Conservation (phyloP, 2,113 vertebrate species). For the Acanthisitta chloris region DNA sequence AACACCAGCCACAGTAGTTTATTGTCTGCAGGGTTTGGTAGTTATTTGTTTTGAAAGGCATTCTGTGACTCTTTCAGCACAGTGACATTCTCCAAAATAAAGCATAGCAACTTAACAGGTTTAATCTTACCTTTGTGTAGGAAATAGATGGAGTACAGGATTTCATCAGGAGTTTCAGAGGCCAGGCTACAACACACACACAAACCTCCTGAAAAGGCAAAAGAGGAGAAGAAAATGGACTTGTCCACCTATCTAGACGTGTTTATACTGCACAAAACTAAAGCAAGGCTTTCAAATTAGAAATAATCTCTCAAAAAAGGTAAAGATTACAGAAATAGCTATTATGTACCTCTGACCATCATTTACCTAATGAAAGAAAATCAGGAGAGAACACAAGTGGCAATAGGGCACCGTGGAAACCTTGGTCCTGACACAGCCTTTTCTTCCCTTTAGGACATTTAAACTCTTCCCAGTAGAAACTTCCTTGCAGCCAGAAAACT, state of each 20-base stretch:
- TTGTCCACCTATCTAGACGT: not conserved
- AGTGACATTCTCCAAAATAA: not conserved
- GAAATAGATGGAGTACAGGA: slow-evolving; percentile 83
- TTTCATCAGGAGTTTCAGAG: slow-evolving; percentile 63
- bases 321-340: not conserved
- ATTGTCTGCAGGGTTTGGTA: not conserved
- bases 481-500: not conserved
- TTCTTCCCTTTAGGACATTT: not conserved
- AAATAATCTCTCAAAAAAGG: not conserved
- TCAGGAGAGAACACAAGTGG: not conserved
- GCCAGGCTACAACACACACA: slow-evolving; percentile 85
- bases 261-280: not conserved
- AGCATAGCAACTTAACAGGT: not conserved
- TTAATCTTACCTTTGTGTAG: slow-evolving; percentile 85
- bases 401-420: not conserved
- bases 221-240: not conserved
- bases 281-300: not conserved
- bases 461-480: not conserved
- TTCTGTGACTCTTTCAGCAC: not conserved
- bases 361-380: not conserved
- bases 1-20: not conserved
- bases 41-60: not conserved
- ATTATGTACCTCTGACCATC: not conserved
- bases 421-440: not conserved
- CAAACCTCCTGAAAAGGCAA: slow-evolving; percentile 81